Base-by-base conservation (phyloP, 2,888 invertebrate species). In the Conomelus anceps region DNA sequence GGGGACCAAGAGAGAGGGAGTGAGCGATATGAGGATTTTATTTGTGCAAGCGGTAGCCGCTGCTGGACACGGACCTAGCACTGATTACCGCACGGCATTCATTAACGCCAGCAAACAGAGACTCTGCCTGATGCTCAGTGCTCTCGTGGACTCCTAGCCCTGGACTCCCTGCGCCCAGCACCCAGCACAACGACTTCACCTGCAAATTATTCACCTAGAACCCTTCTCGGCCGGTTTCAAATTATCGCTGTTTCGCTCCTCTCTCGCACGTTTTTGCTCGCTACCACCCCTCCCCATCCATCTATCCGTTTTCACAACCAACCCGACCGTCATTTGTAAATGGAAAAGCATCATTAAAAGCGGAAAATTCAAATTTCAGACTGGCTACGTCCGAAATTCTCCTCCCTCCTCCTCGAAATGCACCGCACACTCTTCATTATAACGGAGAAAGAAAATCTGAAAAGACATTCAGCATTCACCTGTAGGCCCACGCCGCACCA, bases 61-160 rank as follows among this genome's bases (percentile, higher is more conserved):
- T 23, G 86, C 86, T 86, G 63, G 63, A 63, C 63, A 63, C 63
- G 63, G n/a, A 63, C 63, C 63, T 63, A 63, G 63, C 63, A 63
- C 63, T 63, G 86, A 86, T 86, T 86, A 86, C 26, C 29, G 86
- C 24, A 86, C 86, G 29, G 86, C 29, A 29, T 86, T 86, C 86
- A 86, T 86, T 86, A 86, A 86, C 86, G 86, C 26, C 23, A n/a
- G 86, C 86, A 86, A 86, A 86, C 86, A 86, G 86, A 63, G 63
- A n/a, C 63, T 63, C 63, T 63, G 34, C 63, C 63, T 20, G 63
- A 63, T 63, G 63, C 63, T 63, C 41, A 20, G n/a, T 63, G n/a
- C 63, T 63, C 63, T 63, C n/a, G 63, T 63, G n/a, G 63, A 63
- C 63, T 63, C 63, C 63, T 63, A 63, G 63, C 63, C 34, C 17